phyloP scores from a whole-genome alignment of 1,140 invertebrate species.

The Aphis craccivora region DNA sequence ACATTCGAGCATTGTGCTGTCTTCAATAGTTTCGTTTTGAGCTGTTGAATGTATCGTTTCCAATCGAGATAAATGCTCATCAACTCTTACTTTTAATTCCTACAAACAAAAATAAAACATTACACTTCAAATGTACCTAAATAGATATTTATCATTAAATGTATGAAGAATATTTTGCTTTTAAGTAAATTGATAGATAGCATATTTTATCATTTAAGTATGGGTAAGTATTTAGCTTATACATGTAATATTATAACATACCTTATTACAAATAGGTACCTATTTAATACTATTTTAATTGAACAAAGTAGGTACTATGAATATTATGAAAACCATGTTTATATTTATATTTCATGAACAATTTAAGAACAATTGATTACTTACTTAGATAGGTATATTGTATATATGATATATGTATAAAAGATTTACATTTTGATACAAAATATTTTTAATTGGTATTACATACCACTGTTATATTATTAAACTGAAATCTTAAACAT shows the following conservation, averaged over 20 bases:
- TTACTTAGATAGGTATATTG: too few species aligned
- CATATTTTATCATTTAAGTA: not conserved
- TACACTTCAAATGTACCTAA: not conserved
- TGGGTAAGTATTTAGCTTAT: not conserved
- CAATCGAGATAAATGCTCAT: constrained; percentile 75
- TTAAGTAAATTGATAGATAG: too few species aligned
- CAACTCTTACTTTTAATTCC: constrained; percentile 74
- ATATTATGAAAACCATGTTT: not conserved
- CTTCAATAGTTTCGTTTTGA: constrained; percentile 78
- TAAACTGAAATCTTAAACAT: not conserved
- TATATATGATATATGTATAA: too few species aligned
- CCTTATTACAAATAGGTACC: too few species aligned
- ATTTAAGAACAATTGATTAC: not conserved
- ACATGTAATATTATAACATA: not conserved
- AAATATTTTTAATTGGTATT: not conserved
- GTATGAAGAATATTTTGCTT: not conserved
- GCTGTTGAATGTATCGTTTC: constrained; percentile 73
- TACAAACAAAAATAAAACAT: constrained; percentile 59
- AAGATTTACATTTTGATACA: not conserved
- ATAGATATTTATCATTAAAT: not conserved
- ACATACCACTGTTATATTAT: too few species aligned
- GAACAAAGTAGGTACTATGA: not conserved
- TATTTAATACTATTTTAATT: not conserved
- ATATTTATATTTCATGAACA: not conserved
- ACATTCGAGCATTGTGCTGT: constrained; percentile 80